Conservation (phyloP, 2,113 vertebrate genomes). For the Tretioscincus oriximinensis region DNA sequence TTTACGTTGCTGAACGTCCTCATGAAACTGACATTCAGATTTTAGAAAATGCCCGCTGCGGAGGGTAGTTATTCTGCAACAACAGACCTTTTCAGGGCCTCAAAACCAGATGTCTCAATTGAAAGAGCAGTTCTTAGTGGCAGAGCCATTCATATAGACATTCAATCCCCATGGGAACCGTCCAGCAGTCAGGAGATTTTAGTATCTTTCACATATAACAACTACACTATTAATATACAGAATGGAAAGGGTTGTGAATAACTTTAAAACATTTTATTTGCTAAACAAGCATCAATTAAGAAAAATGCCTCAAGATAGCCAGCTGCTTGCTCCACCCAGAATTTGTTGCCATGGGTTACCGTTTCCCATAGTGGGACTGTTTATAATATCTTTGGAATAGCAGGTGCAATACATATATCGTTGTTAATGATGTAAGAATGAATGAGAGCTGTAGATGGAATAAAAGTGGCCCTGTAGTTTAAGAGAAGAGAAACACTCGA, state of each 20-base stretch:
- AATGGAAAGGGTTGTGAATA: background rate
- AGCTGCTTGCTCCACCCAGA: background rate
- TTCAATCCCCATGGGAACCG: too few species aligned
- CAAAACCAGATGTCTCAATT: too few species aligned
- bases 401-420: background rate
- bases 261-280: background rate
- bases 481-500: background rate
- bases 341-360: slow-evolving; percentile 14
- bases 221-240: background rate
- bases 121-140: too few species aligned
- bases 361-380: background rate
- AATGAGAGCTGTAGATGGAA: background rate
- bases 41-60: too few species aligned
- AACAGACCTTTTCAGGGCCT: too few species aligned
- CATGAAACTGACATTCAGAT: too few species aligned
- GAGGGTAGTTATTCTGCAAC: too few species aligned
- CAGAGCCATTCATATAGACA: too few species aligned
- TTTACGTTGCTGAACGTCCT: too few species aligned
- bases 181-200: background rate
- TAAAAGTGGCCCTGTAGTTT: background rate
- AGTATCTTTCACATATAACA: background rate
- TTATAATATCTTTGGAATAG: background rate
- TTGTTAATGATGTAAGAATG: background rate
- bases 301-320: background rate
- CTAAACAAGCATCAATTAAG: background rate